Base-by-base conservation (phyloP, 1,140 invertebrate species). In the Eueides isabella region DNA sequence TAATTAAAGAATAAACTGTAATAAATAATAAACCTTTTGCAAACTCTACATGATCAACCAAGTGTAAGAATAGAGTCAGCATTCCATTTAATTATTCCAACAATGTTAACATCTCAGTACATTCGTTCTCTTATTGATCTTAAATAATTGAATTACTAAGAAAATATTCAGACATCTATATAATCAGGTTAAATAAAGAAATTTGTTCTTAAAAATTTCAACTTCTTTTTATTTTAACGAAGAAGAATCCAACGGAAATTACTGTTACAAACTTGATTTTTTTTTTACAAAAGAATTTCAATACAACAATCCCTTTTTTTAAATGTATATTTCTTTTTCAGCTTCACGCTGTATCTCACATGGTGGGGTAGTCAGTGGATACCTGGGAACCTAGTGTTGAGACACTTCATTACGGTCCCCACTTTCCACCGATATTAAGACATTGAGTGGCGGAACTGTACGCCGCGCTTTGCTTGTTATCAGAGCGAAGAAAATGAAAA, bases 181-280 rank as follows among this genome's bases (percentile, higher is more conserved):
- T 55, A 26, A 26, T 55, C 44, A 55, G 44, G 44, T 55, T 55
- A 55, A 55, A 19, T 23, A 55, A 55, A 55, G 44, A 55, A 55
- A 55, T 23, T 23, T 11, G 19, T 55, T 23, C 19, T 55, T 23
- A 55, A 55, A 55, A 55, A 55, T 19, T 23, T 23, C 19, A 23
- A 23, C 19, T 11, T 55, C 0, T 44, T 26, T 55, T 55, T 23
- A 23, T 55, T 26, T 23, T n/a, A n/a, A n/a, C 19, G 19, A n/a
- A 23, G 5, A 55, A 23, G 48, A 55, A 55, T 23, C 11, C 19
- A 9, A 55, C n/a, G 9, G 2, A 55, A 26, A 55, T 55, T 23
- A 23, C 9, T 55, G 26, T 55, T 55, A 19, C 19, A 55, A 44
- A 44, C 5, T 44, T 44, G 41, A 26, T 23, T 12, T 11, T 44